Percentiles rank a stretch among this genome's conserved stretches.
These are phyloP conservation scores for Teleogryllus oceanicus DNA, from an alignment of 2,888 invertebrate species.

Conservation along the genomic window DNA sequence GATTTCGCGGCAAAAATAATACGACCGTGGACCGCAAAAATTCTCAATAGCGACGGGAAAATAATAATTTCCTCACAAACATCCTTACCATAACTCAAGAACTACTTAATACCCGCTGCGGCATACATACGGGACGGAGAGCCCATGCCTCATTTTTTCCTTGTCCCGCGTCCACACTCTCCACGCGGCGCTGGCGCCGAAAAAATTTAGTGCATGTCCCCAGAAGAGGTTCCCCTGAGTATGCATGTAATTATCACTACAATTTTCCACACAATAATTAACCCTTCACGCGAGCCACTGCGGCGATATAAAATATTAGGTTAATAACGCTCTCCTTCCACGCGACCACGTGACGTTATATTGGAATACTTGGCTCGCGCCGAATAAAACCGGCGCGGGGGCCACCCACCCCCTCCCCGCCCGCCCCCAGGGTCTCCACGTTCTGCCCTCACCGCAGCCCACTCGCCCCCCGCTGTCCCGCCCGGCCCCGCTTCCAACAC, in stretches of 20 bases:
- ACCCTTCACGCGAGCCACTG: background rate
- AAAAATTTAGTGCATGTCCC: background rate
- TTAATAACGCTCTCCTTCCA: background rate
- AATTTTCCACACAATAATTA: constrained; percentile 7
- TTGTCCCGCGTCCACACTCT: too few relatives aligned
- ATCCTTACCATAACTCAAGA: constrained; percentile 18
- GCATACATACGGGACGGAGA: too few relatives aligned
- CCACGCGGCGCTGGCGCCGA: background rate
- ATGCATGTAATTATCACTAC: constrained; percentile 10
- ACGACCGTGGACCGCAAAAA: too few relatives aligned
- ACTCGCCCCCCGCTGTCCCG: too few relatives aligned
- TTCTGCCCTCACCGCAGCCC: too few relatives aligned
- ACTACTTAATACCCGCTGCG: background rate
- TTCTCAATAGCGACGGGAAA: background rate
- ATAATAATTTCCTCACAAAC: constrained; percentile 1
- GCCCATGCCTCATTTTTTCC: too few relatives aligned
- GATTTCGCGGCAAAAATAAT: too few relatives aligned
- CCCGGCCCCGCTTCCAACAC: too few relatives aligned
- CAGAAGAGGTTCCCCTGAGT: background rate
- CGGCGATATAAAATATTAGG: background rate
- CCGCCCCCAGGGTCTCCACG: too few relatives aligned
- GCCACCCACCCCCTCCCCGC: too few relatives aligned
- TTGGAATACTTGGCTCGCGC: background rate
- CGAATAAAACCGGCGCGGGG: background rate
- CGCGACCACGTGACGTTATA: background rate